Evolutionary conservation across 53 echinoderm and acorn worm species (phyloP).

Genomic region (Crossaster papposus): DNA sequence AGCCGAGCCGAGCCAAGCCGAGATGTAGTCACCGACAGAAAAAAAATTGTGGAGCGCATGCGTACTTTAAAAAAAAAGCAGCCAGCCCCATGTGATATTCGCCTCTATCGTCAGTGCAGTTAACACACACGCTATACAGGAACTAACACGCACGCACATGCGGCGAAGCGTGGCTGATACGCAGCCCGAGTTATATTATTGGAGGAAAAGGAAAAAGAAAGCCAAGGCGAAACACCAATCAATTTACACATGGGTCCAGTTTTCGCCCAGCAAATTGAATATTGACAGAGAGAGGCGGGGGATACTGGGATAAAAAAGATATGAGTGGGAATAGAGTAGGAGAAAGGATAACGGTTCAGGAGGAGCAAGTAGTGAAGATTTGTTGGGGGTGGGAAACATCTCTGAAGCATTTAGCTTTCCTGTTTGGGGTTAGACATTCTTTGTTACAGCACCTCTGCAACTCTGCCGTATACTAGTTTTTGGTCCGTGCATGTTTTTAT

Average conservation of each 20-base stretch:
- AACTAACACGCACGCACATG: background rate
- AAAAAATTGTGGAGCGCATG: background rate
- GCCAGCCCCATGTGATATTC: background rate
- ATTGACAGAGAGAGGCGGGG: constrained; percentile 2
- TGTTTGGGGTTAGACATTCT: background rate
- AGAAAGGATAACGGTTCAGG: background rate
- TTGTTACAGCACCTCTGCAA: background rate
- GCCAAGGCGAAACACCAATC: constrained; percentile 32
- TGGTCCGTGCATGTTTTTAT: background rate
- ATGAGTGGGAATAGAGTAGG: background rate
- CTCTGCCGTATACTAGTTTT: background rate
- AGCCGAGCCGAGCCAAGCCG: no score
- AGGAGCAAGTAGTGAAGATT: no score
- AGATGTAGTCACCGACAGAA: background rate
- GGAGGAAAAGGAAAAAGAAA: background rate
- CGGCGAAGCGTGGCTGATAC: constrained; percentile 15
- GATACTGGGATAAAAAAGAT: background rate
- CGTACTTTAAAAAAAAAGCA: background rate
- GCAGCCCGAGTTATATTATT: background rate
- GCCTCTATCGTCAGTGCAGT: no score
- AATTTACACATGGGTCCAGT: constrained; percentile 54
- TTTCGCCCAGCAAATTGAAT: constrained; percentile 39
- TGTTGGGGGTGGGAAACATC: no score
- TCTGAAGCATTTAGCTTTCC: no score
- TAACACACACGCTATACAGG: background rate